Percentiles rank a stretch among this genome's conserved stretches.
Conservation (phyloP, 2,797 vertebrate genomes). For the Anguilla obscura region DNA sequence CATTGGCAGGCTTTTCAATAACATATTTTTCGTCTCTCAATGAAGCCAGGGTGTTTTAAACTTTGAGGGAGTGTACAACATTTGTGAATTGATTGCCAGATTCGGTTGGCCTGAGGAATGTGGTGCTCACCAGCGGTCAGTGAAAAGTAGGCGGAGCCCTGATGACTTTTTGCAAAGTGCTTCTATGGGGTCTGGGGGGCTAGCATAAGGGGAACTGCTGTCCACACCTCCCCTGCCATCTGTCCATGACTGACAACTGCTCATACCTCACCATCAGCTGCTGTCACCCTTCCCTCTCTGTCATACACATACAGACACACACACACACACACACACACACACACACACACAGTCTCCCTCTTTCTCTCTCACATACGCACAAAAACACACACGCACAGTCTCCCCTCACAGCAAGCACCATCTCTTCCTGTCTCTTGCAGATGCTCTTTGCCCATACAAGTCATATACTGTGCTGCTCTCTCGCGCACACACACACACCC, state of each 20-base stretch:
- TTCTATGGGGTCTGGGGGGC: neutral
- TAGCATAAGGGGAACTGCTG: neutral
- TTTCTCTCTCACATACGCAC: no score
- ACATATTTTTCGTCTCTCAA: neutral
- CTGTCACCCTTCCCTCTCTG: neutral
- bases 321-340: neutral
- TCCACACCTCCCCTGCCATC: conserved; percentile 22
- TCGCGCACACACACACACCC: no score
- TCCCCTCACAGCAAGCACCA: neutral
- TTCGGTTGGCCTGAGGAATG: neutral
- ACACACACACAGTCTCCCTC: neutral
- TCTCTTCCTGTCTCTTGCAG: no score
- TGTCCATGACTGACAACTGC: conserved; percentile 32
- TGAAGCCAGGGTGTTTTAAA: neutral
- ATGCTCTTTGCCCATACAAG: no score
- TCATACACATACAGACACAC: no score
- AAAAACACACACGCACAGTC: neutral
- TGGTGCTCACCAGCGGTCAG: neutral
- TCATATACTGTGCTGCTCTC: no score
- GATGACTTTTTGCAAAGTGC: neutral
- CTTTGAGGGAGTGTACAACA: neutral
- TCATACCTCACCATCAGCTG: conserved; percentile 24
- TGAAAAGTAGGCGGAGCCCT: neutral
- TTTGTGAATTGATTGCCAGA: neutral
- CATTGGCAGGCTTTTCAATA: neutral